Percentiles rank a stretch among this genome's conserved stretches.
Conservation (phyloP, 2,888 invertebrate species). For the Folsomia manolachei region DNA sequence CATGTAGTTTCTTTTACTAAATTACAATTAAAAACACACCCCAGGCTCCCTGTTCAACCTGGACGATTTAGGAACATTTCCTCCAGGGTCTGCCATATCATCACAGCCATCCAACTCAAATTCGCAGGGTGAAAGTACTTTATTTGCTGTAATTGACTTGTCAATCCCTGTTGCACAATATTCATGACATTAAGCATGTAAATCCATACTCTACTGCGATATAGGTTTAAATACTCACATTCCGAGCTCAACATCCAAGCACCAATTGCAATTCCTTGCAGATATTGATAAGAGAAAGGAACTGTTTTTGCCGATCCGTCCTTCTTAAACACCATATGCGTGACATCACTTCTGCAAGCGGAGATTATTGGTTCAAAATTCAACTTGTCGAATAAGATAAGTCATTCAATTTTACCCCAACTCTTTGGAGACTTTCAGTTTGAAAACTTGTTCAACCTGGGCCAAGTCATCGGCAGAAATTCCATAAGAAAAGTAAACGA, state of each 20-base stretch:
- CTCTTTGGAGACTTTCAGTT: conserved; percentile 39
- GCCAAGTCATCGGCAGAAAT: conserved; percentile 22
- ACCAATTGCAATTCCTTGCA: conserved; percentile 62
- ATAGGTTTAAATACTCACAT: conserved; percentile 57
- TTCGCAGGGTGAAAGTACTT: conserved; percentile 58
- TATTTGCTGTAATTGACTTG: conserved; percentile 55
- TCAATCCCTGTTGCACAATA: conserved; percentile 60
- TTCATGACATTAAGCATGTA: no score
- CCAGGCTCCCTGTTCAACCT: conserved; percentile 59
- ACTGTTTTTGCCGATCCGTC: conserved; percentile 52
- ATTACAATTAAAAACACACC: conserved; percentile 52
- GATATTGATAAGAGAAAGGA: conserved; percentile 59
- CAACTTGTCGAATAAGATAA: no score
- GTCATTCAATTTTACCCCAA: conserved; percentile 36
- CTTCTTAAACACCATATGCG: conserved; percentile 63
- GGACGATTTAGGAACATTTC: conserved; percentile 57
- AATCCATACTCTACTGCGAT: no score
- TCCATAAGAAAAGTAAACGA: conserved; percentile 37
- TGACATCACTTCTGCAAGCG: conserved; percentile 55
- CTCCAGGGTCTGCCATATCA: conserved; percentile 55
- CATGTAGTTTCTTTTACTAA: no score
- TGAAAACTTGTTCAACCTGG: conserved; percentile 30
- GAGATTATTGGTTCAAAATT: no score
- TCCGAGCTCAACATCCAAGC: conserved; percentile 62
- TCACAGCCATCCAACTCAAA: conserved; percentile 61